Evolutionary conservation across 92 coral and sea anemone species (phyloP), one percentile per base, ranked within the genome.

Genomic region (Epizoanthus rinbou): DNA sequence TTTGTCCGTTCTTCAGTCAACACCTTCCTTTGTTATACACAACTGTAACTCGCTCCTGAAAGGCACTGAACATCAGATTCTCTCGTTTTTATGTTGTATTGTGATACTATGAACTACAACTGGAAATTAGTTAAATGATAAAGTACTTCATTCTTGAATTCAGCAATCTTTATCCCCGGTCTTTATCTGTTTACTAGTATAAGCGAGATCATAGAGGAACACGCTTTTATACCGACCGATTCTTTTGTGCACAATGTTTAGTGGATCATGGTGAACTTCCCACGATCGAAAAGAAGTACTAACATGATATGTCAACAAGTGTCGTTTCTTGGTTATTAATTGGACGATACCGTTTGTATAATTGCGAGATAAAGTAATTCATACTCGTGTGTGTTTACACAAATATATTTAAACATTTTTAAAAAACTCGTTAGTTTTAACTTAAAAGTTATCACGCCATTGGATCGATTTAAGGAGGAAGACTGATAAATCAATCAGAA

Each of bases 401-500:
- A 9, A 25, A 50, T 28, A 13, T 33, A 16, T 15, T 50, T 28
- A 67, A 31, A 67, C 7, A 37, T 8, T 19, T 14, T n/a, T n/a
- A n/a, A n/a, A n/a, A 16, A 16, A 21, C 50, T 67, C 22, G 17
- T 17, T 4, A 14, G 69, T n/a, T n/a, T n/a, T n/a, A n/a, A n/a
- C n/a, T n/a, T n/a, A 6, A 11, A 33, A 6, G 18, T 64, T 7
- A 6, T 25, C 33, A 24, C 28, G 14, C 8, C 31, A 64, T 14
- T 64, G 14, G 17, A 31, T 14, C 8, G 71, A 28, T 67, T 67
- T 31, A 8, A 67, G 73, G 50, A 67, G 45, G 73, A 15, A 15
- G 31, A 33, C 47, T 67, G 35, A 21, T 67, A 67, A 41, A 67
- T 8, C 73, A 67, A 67, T 28, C 73, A 67, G 8, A 23, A 67